Evolutionary conservation across 2,113 vertebrate genomes (phyloP).

Genomic region (Speoplatyrhinus poulsoni): DNA sequence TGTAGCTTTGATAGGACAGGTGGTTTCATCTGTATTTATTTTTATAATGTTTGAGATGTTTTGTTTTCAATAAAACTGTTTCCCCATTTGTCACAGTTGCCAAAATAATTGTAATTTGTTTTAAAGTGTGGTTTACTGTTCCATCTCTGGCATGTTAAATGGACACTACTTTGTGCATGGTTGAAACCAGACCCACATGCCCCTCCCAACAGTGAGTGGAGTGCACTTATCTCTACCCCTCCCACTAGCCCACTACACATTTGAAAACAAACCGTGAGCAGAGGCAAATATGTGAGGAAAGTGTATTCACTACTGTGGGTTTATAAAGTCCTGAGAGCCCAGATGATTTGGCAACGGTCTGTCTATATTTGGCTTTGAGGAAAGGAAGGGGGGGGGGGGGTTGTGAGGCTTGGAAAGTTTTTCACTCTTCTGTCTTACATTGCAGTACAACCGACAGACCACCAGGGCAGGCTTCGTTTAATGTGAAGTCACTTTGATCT

Average conservation of each 20-base stretch:
- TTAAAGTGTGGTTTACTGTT: constrained; percentile 36
- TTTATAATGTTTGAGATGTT: constrained; percentile 40
- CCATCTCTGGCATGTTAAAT: constrained; percentile 33
- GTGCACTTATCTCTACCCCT: too few relatives aligned
- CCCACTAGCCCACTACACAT: too few relatives aligned
- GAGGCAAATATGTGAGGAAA: neutral
- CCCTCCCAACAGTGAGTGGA: too few relatives aligned
- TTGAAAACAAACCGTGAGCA: too few relatives aligned
- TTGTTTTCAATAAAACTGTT: constrained; percentile 62
- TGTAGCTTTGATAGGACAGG: constrained; percentile 20
- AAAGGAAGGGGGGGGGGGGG: constrained; percentile 47
- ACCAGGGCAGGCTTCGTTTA: constrained; percentile 45
- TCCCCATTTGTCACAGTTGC: constrained; percentile 25
- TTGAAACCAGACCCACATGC: too few relatives aligned
- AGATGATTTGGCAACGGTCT: constrained; percentile 76
- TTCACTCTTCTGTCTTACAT: constrained; percentile 29
- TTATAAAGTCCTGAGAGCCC: constrained; percentile 45
- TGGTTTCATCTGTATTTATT: constrained; percentile 70
- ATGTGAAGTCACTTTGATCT: constrained; percentile 13
- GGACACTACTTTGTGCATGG: neutral
- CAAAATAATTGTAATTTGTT: constrained; percentile 34
- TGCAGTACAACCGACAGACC: constrained; percentile 43
- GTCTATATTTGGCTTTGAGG: constrained; percentile 73
- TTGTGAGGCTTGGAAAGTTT: constrained; percentile 44
- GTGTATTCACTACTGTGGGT: neutral